phyloP scores from a whole-genome alignment of 1,140 invertebrate genomes.

The Lepidotrigona ventralis region DNA sequence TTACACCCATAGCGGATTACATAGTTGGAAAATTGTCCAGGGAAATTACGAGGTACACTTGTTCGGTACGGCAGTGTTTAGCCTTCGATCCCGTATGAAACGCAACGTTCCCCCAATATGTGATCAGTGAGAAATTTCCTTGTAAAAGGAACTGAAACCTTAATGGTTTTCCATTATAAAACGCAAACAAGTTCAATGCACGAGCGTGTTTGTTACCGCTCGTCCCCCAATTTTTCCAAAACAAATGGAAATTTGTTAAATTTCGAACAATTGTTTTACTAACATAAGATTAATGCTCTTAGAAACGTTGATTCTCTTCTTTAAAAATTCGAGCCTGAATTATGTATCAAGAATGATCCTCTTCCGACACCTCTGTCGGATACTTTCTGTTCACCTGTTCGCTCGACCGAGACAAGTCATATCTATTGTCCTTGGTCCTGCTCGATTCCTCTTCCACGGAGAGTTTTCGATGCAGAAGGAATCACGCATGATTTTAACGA shows the following conservation, averaged over 20 bases:
- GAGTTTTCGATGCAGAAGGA: constrained; percentile 9
- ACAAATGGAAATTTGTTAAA: too few species aligned
- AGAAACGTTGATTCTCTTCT: too few species aligned
- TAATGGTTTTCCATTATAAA: not conserved
- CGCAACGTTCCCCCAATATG: not conserved
- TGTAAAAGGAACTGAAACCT: not conserved
- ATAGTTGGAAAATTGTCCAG: not conserved
- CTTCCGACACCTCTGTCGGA: constrained; percentile 19
- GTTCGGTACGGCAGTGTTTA: not conserved
- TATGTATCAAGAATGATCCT: constrained; percentile 2
- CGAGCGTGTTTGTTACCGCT: not conserved
- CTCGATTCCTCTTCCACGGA: constrained; percentile 14
- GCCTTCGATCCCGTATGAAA: not conserved
- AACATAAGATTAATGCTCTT: too few species aligned
- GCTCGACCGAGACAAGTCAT: too few species aligned
- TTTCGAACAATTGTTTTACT: too few species aligned
- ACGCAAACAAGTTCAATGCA: not conserved
- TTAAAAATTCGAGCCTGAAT: not conserved
- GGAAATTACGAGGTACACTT: not conserved
- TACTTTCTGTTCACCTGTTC: constrained; percentile 7
- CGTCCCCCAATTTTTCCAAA: too few species aligned
- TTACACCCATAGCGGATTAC: not conserved
- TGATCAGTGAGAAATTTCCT: not conserved
- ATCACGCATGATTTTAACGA: constrained; percentile 51
- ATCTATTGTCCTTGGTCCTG: too few species aligned